Conservation (phyloP, 1,140 invertebrate genomes). For the Leptoteleia sp. region DNA sequence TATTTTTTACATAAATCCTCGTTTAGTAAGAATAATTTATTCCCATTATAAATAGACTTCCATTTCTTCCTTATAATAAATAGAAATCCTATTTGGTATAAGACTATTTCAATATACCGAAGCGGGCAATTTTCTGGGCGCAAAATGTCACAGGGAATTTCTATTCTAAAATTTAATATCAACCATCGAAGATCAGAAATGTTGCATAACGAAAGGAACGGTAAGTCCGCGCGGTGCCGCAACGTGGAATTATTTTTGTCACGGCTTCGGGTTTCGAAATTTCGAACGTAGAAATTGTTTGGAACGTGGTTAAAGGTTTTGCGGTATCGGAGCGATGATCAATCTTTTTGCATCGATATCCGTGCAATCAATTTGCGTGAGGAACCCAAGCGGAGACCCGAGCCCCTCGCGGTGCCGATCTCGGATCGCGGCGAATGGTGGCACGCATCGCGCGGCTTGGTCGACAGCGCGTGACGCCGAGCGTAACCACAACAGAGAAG, state of each 20-base stretch:
- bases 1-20: too few species aligned
- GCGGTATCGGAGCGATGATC: constrained; percentile 44
- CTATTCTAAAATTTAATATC: neutral
- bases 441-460: constrained; percentile 71
- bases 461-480: constrained; percentile 74
- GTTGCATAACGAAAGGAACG: constrained; percentile 2
- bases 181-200: neutral
- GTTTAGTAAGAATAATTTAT: too few species aligned
- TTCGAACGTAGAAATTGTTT: constrained; percentile 19
- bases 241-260: constrained; percentile 37
- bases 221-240: neutral
- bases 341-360: constrained; percentile 58
- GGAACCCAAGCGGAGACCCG: constrained; percentile 20
- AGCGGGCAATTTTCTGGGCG: too few species aligned
- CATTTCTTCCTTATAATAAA: too few species aligned
- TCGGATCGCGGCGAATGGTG: constrained; percentile 57
- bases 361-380: constrained; percentile 73
- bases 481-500: constrained; percentile 74
- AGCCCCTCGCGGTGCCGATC: constrained; percentile 40
- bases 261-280: constrained; percentile 25
- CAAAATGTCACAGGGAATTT: neutral
- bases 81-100: too few species aligned
- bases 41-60: too few species aligned
- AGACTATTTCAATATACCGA: too few species aligned
- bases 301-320: constrained; percentile 31